These are phyloP conservation scores for Bettongia penicillata DNA, from an alignment of 2,113 vertebrate species.

Conservation along the genomic window DNA sequence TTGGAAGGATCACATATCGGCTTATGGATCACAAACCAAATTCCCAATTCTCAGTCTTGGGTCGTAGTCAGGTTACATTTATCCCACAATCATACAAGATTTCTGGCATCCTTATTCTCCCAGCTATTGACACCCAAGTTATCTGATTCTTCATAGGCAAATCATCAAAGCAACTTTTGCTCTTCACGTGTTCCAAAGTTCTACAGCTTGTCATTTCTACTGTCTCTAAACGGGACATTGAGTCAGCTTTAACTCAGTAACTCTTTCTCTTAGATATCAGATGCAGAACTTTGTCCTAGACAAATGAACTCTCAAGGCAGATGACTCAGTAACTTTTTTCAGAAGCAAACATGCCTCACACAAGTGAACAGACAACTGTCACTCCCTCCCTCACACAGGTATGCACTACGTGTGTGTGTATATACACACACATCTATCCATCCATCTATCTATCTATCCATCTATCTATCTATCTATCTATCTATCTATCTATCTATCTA, in stretches of 20 bases:
- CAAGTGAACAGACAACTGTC: background rate
- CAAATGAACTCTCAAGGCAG: background rate
- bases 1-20: background rate
- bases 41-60: background rate
- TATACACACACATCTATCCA: too few species aligned
- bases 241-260: background rate
- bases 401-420: background rate
- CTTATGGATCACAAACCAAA: background rate
- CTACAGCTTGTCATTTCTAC: background rate
- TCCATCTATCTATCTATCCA: too few species aligned
- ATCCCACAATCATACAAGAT: background rate
- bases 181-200: background rate
- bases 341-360: background rate
- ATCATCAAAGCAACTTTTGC: background rate
- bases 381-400: background rate
- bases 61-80: background rate
- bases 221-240: background rate
- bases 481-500: too few species aligned
- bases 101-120: background rate
- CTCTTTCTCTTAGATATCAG: background rate
- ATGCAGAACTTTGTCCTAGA: background rate
- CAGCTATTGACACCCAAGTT: background rate
- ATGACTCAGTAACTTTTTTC: background rate
- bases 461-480: too few species aligned
- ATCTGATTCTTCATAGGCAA: background rate